These are phyloP conservation scores for Nemotelus pantherinus DNA, from an alignment of 2,888 invertebrate species.

Conservation along the genomic window DNA sequence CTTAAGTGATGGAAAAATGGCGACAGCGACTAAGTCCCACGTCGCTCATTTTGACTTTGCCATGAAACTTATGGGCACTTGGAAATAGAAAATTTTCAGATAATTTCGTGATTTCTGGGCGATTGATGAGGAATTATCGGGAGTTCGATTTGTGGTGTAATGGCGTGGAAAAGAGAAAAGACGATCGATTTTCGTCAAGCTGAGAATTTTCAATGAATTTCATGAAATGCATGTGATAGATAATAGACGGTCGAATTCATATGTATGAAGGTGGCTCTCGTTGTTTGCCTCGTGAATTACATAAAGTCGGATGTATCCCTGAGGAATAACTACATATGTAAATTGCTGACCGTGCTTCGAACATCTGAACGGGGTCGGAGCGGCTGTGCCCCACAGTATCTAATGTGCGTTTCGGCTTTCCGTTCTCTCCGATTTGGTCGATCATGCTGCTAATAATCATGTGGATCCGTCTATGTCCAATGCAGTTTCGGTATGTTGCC, in stretches of 20 bases:
- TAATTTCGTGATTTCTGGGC: not conserved
- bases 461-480: slow-evolving; percentile 1
- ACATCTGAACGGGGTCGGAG: not conserved
- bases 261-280: no score
- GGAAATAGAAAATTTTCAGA: slow-evolving; percentile 9
- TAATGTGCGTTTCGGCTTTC: not conserved
- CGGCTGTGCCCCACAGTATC: not conserved
- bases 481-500: not conserved
- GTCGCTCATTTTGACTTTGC: slow-evolving; percentile 63
- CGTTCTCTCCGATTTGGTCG: slow-evolving; percentile 16
- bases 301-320: not conserved
- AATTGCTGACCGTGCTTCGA: not conserved
- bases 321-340: no score
- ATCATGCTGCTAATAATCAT: not conserved
- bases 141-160: not conserved
- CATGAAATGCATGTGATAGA: not conserved
- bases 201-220: not conserved
- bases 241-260: no score
- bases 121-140: not conserved
- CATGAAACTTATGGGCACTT: slow-evolving; percentile 18
- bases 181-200: slow-evolving; percentile 5
- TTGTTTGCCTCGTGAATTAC: slow-evolving; percentile 16
- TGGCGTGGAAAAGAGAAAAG: not conserved
- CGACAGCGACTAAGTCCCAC: slow-evolving; percentile 80
- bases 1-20: slow-evolving; percentile 68